Percentiles rank a stretch among this genome's conserved stretches.
Conservation (phyloP, 2,888 invertebrate genomes). For the Heteromyza rotundicornis region DNA sequence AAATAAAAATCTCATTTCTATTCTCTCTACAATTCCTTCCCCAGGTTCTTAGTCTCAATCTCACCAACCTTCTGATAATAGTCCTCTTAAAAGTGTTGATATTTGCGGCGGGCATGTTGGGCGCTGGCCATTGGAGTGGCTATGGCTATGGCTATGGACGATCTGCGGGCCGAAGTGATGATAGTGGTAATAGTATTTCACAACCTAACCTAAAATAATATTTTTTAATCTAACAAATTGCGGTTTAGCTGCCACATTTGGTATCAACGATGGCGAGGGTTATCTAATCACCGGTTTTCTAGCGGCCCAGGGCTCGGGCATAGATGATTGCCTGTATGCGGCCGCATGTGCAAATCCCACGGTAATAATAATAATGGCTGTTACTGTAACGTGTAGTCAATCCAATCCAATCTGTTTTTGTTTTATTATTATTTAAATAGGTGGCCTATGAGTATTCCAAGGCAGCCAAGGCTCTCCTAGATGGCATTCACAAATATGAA, state of each 20-base stretch:
- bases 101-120: slow-evolving; percentile 80
- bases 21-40: background rate
- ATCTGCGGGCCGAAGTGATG: slow-evolving; percentile 44
- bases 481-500: slow-evolving; percentile 72
- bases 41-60: slow-evolving; percentile 73
- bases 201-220: background rate
- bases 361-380: too few relatives aligned
- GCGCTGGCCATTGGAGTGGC: slow-evolving; percentile 71
- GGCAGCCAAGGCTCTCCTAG: slow-evolving; percentile 78
- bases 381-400: too few relatives aligned
- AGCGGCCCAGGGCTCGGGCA: slow-evolving; percentile 76
- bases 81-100: slow-evolving; percentile 82
- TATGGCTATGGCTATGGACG: slow-evolving; percentile 61
- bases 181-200: background rate
- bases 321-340: slow-evolving; percentile 76
- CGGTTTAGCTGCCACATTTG: too few relatives aligned
- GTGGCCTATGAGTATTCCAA: slow-evolving; percentile 74
- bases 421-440: too few relatives aligned
- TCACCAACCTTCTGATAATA: slow-evolving; percentile 81
- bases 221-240: background rate
- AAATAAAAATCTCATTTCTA: too few relatives aligned
- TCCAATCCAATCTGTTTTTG: too few relatives aligned
- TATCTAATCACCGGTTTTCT: slow-evolving; percentile 63
- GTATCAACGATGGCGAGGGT: slow-evolving; percentile 68
- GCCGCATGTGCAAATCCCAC: slow-evolving; percentile 78